Evolutionary conservation across 1,140 invertebrate species (phyloP).

Genomic region (Cotesia chilonis): DNA sequence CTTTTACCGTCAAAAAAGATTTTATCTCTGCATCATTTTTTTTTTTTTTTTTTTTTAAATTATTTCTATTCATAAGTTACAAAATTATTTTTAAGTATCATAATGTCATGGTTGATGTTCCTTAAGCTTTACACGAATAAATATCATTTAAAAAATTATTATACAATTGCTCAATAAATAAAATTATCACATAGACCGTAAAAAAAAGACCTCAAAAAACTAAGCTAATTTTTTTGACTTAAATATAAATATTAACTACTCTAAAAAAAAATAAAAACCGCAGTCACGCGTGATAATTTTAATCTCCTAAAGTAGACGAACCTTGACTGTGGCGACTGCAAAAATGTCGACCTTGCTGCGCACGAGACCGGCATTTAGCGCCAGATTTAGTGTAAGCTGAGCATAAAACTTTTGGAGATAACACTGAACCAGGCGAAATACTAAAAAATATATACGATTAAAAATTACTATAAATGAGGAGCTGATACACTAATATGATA

Average conservation of each 20-base stretch:
- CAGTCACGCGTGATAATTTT: constrained; percentile 11
- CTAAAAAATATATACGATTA: constrained; percentile 34
- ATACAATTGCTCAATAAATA: neutral
- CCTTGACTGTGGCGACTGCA: constrained; percentile 46
- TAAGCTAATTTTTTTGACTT: too few relatives aligned
- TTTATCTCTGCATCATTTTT: too few relatives aligned
- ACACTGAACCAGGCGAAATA: constrained; percentile 36
- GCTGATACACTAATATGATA: too few relatives aligned
- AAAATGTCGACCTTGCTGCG: constrained; percentile 40
- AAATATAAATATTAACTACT: too few relatives aligned
- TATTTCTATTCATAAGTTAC: neutral
- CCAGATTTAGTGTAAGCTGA: constrained; percentile 48
- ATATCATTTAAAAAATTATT: constrained; percentile 17
- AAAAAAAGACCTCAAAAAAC: neutral
- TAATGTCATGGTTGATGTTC: constrained; percentile 11
- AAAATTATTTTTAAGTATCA: constrained; percentile 16
- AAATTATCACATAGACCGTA: constrained; percentile 5
- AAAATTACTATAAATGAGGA: too few relatives aligned
- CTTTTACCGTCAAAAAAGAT: too few relatives aligned
- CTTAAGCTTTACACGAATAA: constrained; percentile 1
- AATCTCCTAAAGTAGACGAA: constrained; percentile 40
- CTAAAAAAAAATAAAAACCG: constrained; percentile 1
- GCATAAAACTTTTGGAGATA: constrained; percentile 37
- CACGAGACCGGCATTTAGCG: constrained; percentile 45
- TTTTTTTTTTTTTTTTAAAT: too few relatives aligned